Conservation (phyloP, 2,113 vertebrate species). For the Catharus fuscescens region DNA sequence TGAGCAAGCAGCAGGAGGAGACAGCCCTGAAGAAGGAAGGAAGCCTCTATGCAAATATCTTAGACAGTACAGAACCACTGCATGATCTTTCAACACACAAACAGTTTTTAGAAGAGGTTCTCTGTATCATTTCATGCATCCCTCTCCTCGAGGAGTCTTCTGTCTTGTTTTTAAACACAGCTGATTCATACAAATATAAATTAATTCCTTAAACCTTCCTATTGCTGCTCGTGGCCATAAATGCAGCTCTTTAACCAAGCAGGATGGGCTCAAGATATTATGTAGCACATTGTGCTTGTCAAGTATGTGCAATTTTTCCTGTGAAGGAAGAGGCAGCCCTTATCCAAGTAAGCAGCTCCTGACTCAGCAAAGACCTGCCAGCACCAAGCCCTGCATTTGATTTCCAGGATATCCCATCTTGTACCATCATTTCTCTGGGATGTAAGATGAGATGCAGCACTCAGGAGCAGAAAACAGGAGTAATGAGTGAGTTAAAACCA, state of each 20-base stretch:
- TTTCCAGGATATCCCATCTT: background rate
- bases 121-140: background rate
- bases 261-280: background rate
- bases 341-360: background rate
- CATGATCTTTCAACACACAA: background rate
- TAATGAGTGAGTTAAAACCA: background rate
- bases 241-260: background rate
- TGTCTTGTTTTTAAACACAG: background rate
- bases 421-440: background rate
- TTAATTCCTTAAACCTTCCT: background rate
- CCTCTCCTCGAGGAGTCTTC: background rate
- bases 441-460: background rate
- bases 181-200: background rate
- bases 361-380: background rate
- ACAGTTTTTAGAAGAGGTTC: background rate
- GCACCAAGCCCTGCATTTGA: background rate
- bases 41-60: background rate
- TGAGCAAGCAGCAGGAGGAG: background rate
- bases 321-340: background rate
- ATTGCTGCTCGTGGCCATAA: background rate
- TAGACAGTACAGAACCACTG: background rate
- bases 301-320: background rate
- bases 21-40: background rate
- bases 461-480: background rate
- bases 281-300: background rate